These are phyloP conservation scores for Nemapogon koenigi DNA, from an alignment of 2,888 invertebrate species.

Conservation along the genomic window DNA sequence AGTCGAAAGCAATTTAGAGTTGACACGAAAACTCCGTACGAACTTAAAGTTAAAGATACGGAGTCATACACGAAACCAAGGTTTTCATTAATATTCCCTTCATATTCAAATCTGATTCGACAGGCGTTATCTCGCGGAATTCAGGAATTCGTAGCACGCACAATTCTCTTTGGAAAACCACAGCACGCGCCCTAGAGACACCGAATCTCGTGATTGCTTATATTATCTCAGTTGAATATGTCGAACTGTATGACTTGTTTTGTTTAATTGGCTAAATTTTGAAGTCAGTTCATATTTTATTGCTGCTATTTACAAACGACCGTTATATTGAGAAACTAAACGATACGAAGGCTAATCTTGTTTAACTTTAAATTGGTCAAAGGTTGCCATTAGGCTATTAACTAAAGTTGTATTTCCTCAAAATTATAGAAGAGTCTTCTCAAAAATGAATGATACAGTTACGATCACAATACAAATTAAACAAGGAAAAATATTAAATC, in stretches of 20 bases:
- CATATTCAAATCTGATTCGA: slow-evolving; percentile 57
- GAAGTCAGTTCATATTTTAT: not conserved
- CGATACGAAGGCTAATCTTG: no score
- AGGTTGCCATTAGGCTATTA: no score
- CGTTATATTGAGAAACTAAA: not conserved
- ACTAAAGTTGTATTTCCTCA: no score
- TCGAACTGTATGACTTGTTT: slow-evolving; percentile 9
- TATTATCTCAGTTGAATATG: slow-evolving; percentile 30
- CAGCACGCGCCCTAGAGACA: slow-evolving; percentile 33
- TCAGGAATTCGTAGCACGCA: slow-evolving; percentile 45
- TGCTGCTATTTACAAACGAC: not conserved
- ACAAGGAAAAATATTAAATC: no score
- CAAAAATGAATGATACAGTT: no score
- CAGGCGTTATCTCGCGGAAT: slow-evolving; percentile 37
- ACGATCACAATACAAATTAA: no score
- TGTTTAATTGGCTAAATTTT: not conserved
- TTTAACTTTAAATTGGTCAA: no score
- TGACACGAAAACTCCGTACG: no score
- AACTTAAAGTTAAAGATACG: slow-evolving; percentile 27
- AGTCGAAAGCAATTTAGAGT: no score
- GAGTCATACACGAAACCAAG: slow-evolving; percentile 20
- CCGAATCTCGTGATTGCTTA: slow-evolving; percentile 44
- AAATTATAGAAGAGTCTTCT: no score
- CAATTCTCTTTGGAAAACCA: slow-evolving; percentile 30
- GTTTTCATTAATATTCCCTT: slow-evolving; percentile 58